phyloP scores from a whole-genome alignment of 2,797 vertebrate species.

The Ambastaia sidthimunki region DNA sequence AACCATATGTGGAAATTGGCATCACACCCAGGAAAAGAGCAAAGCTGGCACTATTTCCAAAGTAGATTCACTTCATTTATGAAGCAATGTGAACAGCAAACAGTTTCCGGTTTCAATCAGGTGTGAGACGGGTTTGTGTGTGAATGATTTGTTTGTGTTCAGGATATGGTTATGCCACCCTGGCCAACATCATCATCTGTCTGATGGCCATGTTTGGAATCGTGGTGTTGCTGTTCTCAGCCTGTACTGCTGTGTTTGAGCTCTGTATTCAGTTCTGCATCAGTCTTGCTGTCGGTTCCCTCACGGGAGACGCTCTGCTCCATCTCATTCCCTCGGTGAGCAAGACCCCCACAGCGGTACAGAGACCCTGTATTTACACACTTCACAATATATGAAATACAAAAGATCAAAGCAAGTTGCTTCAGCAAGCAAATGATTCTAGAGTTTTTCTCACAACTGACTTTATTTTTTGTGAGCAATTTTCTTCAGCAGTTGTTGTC shows the following conservation, averaged over 20 bases:
- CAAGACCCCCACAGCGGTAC: background rate
- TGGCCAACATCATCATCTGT: conserved; percentile 83
- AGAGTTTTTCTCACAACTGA: too few species aligned
- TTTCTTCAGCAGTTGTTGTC: too few species aligned
- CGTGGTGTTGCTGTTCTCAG: conserved; percentile 79
- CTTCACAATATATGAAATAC: background rate
- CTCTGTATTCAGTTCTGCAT: conserved; percentile 85
- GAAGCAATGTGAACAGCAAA: background rate
- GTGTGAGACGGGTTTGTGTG: background rate
- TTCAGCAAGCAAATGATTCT: too few species aligned
- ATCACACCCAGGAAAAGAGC: background rate
- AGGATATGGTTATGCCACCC: conserved; percentile 87
- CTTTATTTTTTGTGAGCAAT: too few species aligned
- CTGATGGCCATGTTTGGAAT: conserved; percentile 80
- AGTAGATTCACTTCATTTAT: background rate
- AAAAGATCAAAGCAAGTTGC: background rate
- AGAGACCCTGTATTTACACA: background rate
- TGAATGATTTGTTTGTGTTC: background rate
- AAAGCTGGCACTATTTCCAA: background rate
- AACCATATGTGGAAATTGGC: background rate
- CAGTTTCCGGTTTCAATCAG: background rate
- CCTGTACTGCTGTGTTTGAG: conserved; percentile 77
- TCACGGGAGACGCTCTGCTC: conserved; percentile 88
- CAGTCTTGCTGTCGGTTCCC: conserved; percentile 86
- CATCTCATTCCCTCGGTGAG: conserved; percentile 85